Percentiles rank a stretch among this genome's conserved stretches.
Conservation (phyloP, 2,888 invertebrate species). For the Pseudeuparius sepicola region DNA sequence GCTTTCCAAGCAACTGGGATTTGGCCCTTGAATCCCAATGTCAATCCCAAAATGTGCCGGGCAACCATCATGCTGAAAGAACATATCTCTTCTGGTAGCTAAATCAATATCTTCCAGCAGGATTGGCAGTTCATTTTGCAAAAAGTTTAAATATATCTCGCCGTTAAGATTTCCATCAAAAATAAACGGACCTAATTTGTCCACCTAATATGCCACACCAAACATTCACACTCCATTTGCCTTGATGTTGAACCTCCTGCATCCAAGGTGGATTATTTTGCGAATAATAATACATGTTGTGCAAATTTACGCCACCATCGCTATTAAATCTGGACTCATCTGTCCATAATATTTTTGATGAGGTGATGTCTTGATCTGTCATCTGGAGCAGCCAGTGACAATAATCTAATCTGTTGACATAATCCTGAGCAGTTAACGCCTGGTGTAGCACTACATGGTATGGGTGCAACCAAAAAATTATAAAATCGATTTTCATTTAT, state of each 20-base stretch:
- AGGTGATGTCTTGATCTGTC: conserved; percentile 2
- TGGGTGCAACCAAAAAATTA: conserved; percentile 10
- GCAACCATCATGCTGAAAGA: conserved; percentile 22
- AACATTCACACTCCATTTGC: conserved; percentile 8
- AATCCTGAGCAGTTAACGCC: conserved; percentile 4
- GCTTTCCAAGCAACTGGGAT: conserved; percentile 27
- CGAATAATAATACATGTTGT: conserved; percentile 27
- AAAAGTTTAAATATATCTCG: conserved; percentile 17
- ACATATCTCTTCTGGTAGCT: conserved; percentile 24
- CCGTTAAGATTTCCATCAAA: conserved; percentile 20
- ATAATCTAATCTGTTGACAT: neutral
- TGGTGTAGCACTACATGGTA: conserved; percentile 8
- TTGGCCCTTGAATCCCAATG: conserved; percentile 17
- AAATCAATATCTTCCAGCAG: conserved; percentile 21
- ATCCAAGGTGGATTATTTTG: conserved; percentile 26
- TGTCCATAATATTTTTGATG: conserved; percentile 22
- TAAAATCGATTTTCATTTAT: too few relatives aligned
- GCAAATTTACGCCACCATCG: conserved; percentile 24
- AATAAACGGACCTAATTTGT: conserved; percentile 17
- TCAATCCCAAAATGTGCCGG: conserved; percentile 17
- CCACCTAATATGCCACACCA: conserved; percentile 15
- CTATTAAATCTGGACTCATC: conserved; percentile 27
- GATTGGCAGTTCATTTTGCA: conserved; percentile 15
- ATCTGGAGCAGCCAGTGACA: conserved; percentile 11
- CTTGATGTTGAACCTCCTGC: conserved; percentile 14